Percentiles rank a stretch among this genome's conserved stretches.
These are phyloP conservation scores for Pterocles orientalis DNA, from an alignment of 2,113 vertebrate genomes.

Conservation along the genomic window DNA sequence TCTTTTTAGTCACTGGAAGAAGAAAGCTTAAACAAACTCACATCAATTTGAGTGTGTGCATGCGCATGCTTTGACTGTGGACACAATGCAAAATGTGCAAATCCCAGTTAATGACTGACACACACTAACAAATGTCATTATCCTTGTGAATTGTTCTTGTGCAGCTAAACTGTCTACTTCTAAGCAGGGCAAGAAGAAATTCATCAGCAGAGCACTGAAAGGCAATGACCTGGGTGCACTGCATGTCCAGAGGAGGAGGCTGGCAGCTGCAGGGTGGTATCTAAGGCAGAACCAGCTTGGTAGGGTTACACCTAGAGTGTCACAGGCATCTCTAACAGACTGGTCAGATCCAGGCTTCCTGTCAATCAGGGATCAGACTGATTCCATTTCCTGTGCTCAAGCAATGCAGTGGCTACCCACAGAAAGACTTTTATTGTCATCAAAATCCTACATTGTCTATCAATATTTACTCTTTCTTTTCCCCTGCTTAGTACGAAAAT, in stretches of 20 bases:
- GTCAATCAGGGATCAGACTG: neutral
- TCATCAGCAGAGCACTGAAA: neutral
- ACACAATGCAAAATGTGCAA: neutral
- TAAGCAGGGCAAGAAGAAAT: neutral
- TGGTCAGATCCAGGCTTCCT: neutral
- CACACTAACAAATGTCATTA: neutral
- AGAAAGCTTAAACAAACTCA: neutral
- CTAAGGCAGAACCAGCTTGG: neutral
- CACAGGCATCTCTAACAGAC: neutral
- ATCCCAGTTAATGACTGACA: neutral
- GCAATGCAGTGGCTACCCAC: neutral
- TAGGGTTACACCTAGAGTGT: neutral
- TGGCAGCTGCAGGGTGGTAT: neutral
- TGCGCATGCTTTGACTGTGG: neutral
- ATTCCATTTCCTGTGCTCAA: neutral
- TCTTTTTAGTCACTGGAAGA: neutral
- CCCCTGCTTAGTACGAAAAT: neutral
- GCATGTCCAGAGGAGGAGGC: accelerated
- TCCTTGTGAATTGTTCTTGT: neutral
- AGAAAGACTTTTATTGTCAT: neutral
- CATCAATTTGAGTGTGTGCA: neutral
- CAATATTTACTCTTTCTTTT: neutral
- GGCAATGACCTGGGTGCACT: neutral
- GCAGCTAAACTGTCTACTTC: neutral
- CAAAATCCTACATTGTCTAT: neutral